Conservation (phyloP, 2,113 vertebrate genomes). For the Rana temporaria region DNA sequence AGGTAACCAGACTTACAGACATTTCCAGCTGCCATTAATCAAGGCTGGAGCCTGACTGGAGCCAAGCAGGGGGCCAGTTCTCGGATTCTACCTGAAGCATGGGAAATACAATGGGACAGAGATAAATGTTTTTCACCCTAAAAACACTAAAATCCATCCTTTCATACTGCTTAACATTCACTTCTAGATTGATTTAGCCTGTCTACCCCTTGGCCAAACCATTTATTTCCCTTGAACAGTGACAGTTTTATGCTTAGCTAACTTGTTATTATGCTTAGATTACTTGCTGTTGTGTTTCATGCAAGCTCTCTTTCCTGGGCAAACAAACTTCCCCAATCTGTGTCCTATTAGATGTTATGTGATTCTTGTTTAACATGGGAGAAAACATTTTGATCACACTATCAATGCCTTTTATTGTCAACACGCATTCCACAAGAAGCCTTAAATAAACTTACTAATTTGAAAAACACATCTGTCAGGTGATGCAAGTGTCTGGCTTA, state of each 20-base stretch:
- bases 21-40: slow-evolving; percentile 92
- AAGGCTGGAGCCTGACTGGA: slow-evolving; percentile 86
- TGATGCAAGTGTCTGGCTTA: slow-evolving; percentile 71
- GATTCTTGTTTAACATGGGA: slow-evolving; percentile 74
- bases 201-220: slow-evolving; percentile 76
- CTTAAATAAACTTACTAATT: slow-evolving; percentile 66
- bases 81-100: slow-evolving; percentile 72
- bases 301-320: slow-evolving; percentile 80
- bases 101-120: slow-evolving; percentile 84
- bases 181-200: slow-evolving; percentile 87
- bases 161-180: slow-evolving; percentile 76
- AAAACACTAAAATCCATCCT: slow-evolving; percentile 73
- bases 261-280: slow-evolving; percentile 85
- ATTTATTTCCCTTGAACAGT: slow-evolving; percentile 79
- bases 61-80: slow-evolving; percentile 81
- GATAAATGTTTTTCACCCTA: slow-evolving; percentile 81
- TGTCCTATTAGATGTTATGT: slow-evolving; percentile 59
- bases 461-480: slow-evolving; percentile 72
- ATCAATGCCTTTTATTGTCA: slow-evolving; percentile 64
- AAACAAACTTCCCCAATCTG: slow-evolving; percentile 65
- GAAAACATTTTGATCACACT: slow-evolving; percentile 71
- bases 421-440: slow-evolving; percentile 59
- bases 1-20: slow-evolving; percentile 86
- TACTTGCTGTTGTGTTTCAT: slow-evolving; percentile 79
- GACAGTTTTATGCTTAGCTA: slow-evolving; percentile 88